These are phyloP conservation scores for Cathartes aura DNA, from an alignment of 2,113 vertebrate species.

Conservation along the genomic window DNA sequence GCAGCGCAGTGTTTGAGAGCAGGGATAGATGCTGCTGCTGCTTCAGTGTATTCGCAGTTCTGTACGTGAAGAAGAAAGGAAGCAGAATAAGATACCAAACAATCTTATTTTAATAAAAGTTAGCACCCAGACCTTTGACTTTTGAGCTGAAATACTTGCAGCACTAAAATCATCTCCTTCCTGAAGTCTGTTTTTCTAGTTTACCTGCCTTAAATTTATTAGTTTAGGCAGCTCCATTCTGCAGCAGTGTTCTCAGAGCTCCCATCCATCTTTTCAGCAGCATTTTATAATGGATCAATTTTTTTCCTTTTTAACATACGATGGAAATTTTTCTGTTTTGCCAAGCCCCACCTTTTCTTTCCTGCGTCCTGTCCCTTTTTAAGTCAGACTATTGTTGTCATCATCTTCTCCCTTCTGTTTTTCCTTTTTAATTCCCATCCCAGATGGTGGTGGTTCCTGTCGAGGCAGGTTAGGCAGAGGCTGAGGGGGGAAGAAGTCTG, in stretches of 20 bases:
- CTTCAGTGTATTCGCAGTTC: fast-evolving
- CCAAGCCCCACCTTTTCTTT: not conserved
- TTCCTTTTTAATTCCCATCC: not conserved
- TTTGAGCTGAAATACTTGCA: not conserved
- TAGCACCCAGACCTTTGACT: not conserved
- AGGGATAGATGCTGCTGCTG: not conserved
- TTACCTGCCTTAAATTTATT: not conserved
- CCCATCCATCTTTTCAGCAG: not conserved
- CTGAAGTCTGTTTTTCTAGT: not conserved
- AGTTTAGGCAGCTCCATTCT: not conserved
- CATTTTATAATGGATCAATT: not conserved
- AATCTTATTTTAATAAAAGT: not conserved
- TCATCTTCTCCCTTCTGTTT: not conserved
- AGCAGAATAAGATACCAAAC: not conserved
- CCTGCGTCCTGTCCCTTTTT: not conserved
- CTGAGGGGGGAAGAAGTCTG: not conserved
- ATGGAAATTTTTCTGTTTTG: not conserved
- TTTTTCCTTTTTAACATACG: not conserved
- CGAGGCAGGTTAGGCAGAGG: not conserved
- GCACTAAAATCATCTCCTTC: not conserved
- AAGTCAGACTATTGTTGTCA: not conserved
- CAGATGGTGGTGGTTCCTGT: not conserved
- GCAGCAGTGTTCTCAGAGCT: not conserved
- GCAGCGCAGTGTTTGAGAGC: not conserved
- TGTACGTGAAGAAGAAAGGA: not conserved